Evolutionary conservation across 1,140 invertebrate genomes (phyloP).

Genomic region (Mylabris phalerata): DNA sequence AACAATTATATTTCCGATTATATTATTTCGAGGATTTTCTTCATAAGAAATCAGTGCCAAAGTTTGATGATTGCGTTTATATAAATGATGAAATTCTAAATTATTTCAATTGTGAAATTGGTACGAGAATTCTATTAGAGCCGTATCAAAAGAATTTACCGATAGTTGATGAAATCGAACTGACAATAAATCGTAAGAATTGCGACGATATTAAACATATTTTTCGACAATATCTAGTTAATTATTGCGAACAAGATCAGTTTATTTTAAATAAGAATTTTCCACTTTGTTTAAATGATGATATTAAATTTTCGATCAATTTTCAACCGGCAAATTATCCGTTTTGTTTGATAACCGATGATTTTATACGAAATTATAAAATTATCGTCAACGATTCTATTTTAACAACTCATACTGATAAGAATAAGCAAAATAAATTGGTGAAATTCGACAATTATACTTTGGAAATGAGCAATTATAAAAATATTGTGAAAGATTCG

Average conservation of each 20-base stretch:
- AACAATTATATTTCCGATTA: constrained; percentile 18
- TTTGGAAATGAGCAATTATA: constrained; percentile 7
- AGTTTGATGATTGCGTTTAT: constrained; percentile 17
- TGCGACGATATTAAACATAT: constrained; percentile 47
- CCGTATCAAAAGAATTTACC: constrained; percentile 14
- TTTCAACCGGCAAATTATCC: constrained; percentile 48
- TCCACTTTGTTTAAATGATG: constrained; percentile 48
- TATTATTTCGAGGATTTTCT: constrained; percentile 23
- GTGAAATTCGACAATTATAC: neutral
- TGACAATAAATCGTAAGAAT: constrained; percentile 22
- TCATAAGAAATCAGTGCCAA: neutral
- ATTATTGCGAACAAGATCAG: constrained; percentile 45
- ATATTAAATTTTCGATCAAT: constrained; percentile 43
- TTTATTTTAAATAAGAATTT: constrained; percentile 55
- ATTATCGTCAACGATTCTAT: constrained; percentile 2
- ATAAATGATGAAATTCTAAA: constrained; percentile 25
- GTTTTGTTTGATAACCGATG: constrained; percentile 53
- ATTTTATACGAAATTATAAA: constrained; percentile 49
- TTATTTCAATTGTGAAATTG: constrained; percentile 36
- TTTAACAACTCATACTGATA: neutral
- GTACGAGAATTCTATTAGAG: constrained; percentile 42
- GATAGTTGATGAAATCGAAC: constrained; percentile 26
- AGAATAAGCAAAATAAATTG: constrained; percentile 7
- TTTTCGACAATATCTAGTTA: constrained; percentile 53
- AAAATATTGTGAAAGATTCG: constrained; percentile 3